Conservation (phyloP, 2,113 vertebrate genomes). For the Lasiurus borealis region DNA sequence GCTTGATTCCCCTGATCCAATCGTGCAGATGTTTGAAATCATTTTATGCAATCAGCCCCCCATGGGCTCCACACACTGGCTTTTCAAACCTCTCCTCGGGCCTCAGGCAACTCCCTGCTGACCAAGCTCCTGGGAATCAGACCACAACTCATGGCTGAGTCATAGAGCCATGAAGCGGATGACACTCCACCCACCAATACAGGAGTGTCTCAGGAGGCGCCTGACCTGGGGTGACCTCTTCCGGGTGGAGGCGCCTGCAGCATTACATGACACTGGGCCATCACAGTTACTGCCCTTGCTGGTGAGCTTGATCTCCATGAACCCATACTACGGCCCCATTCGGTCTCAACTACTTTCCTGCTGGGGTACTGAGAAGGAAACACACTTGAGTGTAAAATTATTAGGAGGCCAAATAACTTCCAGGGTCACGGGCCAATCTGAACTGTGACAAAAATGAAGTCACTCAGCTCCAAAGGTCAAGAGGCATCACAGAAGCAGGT, state of each 20-base stretch:
- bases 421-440: neutral
- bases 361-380: too few relatives aligned
- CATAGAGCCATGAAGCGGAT: neutral
- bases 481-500: neutral
- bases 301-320: fast-evolving
- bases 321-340: fast-evolving
- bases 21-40: neutral
- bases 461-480: neutral
- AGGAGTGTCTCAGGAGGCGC: fast-evolving
- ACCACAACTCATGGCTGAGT: neutral
- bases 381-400: too few relatives aligned
- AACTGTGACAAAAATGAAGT: neutral
- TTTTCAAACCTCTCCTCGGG: neutral
- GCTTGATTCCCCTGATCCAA: neutral
- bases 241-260: neutral
- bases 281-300: fast-evolving
- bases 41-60: too few relatives aligned
- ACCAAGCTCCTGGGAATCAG: neutral
- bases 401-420: neutral
- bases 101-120: neutral
- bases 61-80: fast-evolving
- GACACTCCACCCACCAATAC: fast-evolving
- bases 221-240: neutral
- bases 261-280: fast-evolving
- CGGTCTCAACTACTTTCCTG: neutral